phyloP scores from a whole-genome alignment of 92 coral and sea anemone species.

The Phenganax stokvisi region DNA sequence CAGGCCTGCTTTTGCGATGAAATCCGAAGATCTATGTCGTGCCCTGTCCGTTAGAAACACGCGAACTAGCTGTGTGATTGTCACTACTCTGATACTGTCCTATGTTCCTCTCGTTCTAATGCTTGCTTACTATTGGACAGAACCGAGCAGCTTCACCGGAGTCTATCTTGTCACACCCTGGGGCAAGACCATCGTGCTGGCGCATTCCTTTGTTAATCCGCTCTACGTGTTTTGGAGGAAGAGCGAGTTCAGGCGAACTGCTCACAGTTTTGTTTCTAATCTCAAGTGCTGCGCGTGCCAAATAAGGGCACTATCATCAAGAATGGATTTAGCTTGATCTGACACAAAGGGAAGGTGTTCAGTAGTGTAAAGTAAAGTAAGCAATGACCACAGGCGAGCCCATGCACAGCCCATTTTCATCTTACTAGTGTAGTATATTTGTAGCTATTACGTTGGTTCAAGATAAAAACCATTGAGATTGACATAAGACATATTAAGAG shows the following conservation, averaged over 20 bases:
- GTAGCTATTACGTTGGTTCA: no score
- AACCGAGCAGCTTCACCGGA: conserved; percentile 8
- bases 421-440: no score
- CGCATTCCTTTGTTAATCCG: conserved; percentile 18
- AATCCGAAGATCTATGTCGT: neutral
- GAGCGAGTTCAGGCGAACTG: conserved; percentile 14
- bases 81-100: neutral
- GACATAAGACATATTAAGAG: no score
- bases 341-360: no score
- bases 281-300: neutral
- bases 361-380: no score
- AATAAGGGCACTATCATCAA: neutral
- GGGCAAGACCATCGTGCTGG: neutral
- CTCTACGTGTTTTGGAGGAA: conserved; percentile 12
- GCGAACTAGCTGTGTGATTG: conserved; percentile 11
- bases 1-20: neutral
- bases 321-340: neutral
- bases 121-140: conserved; percentile 9
- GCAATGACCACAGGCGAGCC: no score
- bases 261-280: neutral
- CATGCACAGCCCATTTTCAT: no score
- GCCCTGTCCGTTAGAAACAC: conserved; percentile 3
- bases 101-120: neutral
- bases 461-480: no score
- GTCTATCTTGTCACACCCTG: conserved; percentile 21